Base-by-base conservation (phyloP, 2,113 vertebrate species). In the Ivindomyrus marchei region DNA sequence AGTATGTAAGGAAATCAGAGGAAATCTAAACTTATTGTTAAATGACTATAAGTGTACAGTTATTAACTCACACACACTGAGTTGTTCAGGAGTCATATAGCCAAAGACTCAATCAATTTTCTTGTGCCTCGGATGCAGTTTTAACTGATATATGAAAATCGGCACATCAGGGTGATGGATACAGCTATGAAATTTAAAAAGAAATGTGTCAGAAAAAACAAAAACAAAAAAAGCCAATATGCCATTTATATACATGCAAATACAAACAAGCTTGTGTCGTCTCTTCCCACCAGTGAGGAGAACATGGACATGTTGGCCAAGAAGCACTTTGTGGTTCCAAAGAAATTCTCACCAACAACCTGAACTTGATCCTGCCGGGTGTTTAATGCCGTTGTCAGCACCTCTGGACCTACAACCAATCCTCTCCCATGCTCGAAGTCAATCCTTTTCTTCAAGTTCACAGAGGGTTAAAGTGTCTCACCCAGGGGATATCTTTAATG, bases 391-490 rank as follows among this genome's bases (percentile, higher is more conserved):
- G 90, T 89, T 91, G 92, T 94, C 92, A 92, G 92, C 93, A 93
- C 90, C 58, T 90, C 31, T 80, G 74, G 31, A 80, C 74, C 36
- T 17, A 39, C 74, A 80, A 17, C 74, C 74, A 19, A 80, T 80
- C 36, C 74, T 42, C 74, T 80, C 74, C 31, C 31, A 31, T 13
- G n/a, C 24, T 50, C n/a, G 56, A 80, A 88, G 70, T 53, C 31
- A 88, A 83, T 46, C 27, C 27, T 88, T 90, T 90, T 92, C 91
- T 88, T 90, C 84, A 92, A 93, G 94, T 94, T 95, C 93, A 93
- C 1, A 92, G 84, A 95, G 95, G 95, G 96, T 96, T 96, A 96
- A 95, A 91, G 94, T 39, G 92, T 90, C 66, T 89, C 91, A 91
- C 95, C 94, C 92, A 66, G 42, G 95, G 93, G 95, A 94, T 19